Conservation (phyloP, 1,140 invertebrate species). For the Euura saliciscinereae region DNA sequence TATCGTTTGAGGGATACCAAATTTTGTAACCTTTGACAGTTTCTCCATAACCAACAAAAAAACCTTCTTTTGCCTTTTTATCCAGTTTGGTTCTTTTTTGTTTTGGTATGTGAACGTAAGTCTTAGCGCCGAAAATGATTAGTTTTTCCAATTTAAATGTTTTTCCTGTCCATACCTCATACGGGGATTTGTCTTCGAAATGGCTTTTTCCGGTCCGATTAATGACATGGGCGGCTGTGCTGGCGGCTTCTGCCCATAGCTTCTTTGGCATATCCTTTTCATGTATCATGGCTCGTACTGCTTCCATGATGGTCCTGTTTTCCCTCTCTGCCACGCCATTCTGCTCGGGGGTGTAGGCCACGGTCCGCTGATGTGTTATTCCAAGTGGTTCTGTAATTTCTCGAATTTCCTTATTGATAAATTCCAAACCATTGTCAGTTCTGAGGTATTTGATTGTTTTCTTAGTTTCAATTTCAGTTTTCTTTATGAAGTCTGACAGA, state of each 20-base stretch:
- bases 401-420: constrained; percentile 44
- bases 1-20: constrained; percentile 22
- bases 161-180: constrained; percentile 43
- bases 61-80: constrained; percentile 40
- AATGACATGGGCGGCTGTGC: constrained; percentile 45
- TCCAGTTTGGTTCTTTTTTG: constrained; percentile 49
- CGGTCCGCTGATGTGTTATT: constrained; percentile 46
- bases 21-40: constrained; percentile 40
- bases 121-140: constrained; percentile 42
- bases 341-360: constrained; percentile 56
- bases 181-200: constrained; percentile 40
- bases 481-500: too few species aligned
- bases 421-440: constrained; percentile 55
- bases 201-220: constrained; percentile 49
- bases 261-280: constrained; percentile 37
- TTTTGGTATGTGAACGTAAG: constrained; percentile 47
- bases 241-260: constrained; percentile 49
- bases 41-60: constrained; percentile 49
- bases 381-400: constrained; percentile 34
- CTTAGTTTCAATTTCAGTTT: constrained; percentile 42
- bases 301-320: constrained; percentile 54
- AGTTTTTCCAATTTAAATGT: constrained; percentile 36
- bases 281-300: constrained; percentile 45
- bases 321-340: constrained; percentile 58
- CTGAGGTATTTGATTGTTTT: constrained; percentile 45